Evolutionary conservation across 2,888 invertebrate species (phyloP), one percentile per base, ranked within the genome.

Genomic region (Molorchus minor): DNA sequence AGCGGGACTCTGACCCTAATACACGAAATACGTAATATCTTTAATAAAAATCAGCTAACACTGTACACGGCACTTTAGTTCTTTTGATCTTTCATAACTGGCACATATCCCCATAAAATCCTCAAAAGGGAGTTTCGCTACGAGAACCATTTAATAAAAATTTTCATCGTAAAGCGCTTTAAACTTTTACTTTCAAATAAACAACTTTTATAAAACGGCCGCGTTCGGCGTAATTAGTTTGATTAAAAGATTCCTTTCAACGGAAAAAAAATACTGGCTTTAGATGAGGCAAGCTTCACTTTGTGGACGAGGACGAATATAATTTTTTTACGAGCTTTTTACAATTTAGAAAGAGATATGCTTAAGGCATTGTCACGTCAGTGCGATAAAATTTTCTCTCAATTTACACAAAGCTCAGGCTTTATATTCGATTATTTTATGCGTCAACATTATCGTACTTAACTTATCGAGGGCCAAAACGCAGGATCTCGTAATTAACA

Each of bases 21-120:
- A n/a, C n/a, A 10, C 33, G 33, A 12, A 3, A 33, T 33, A 12
- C 3, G 33, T 33, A 33, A 33, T 12, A 40, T 5, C 8, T 21
- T 10, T 30, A 41, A 52, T 41, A 52, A 52, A 52, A 45, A 30
- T 41, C 30, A n/a, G 30, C 30, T 40, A 52, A 41, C 17, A 17
- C 17, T 10, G 4, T 40, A 5, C 5, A 17, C 25, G 25, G 40
- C 20, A 41, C 41, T 30, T 30, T 13, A 16, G 19, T 2, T 1
- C 41, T 17, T 38, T 41, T 52, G 52, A 52, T 52, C 41, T 52
- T 52, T 30, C 52, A 33, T 38, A 49, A 38, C 52, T 19, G 17
- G 47, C 33, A 33, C 36, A 36, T 5, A 12, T 25, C 1, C n/a
- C 15, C 21, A n/a, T n/a, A n/a, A n/a, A n/a, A n/a, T n/a, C n/a